Conservation (phyloP, 2,888 invertebrate species). For the Dusona sp. region DNA sequence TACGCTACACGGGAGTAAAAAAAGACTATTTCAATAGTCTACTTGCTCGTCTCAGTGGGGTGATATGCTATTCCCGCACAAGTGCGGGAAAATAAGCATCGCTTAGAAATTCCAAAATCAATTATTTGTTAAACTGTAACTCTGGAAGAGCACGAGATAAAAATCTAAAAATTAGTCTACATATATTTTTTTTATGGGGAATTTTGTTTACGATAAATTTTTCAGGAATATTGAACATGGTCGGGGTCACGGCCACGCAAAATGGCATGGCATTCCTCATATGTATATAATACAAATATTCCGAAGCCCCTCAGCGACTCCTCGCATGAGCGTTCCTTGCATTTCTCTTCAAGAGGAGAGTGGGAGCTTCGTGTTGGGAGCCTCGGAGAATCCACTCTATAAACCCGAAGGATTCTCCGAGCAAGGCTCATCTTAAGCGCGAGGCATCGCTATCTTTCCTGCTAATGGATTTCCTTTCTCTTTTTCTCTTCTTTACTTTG, state of each 20-base stretch:
- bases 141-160: no score
- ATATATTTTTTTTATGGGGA: no score
- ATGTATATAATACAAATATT: conserved; percentile 20
- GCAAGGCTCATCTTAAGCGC: conserved; percentile 19
- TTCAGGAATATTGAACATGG: neutral
- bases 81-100: no score
- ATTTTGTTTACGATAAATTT: neutral
- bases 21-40: no score
- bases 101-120: no score
- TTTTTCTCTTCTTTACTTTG: neutral
- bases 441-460: conserved; percentile 50
- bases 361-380: conserved; percentile 54
- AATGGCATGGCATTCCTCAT: neutral
- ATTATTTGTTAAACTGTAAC: no score
- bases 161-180: no score
- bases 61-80: no score
- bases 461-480: conserved; percentile 50
- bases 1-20: no score
- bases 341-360: conserved; percentile 59
- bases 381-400: conserved; percentile 50
- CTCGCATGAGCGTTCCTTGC: conserved; percentile 43
- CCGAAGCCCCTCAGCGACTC: conserved; percentile 28
- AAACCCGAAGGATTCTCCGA: conserved; percentile 53
- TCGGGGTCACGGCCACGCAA: neutral
- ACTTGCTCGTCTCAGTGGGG: no score